These are phyloP conservation scores for Gallirallus australis DNA, from an alignment of 2,797 vertebrate species.

Conservation along the genomic window DNA sequence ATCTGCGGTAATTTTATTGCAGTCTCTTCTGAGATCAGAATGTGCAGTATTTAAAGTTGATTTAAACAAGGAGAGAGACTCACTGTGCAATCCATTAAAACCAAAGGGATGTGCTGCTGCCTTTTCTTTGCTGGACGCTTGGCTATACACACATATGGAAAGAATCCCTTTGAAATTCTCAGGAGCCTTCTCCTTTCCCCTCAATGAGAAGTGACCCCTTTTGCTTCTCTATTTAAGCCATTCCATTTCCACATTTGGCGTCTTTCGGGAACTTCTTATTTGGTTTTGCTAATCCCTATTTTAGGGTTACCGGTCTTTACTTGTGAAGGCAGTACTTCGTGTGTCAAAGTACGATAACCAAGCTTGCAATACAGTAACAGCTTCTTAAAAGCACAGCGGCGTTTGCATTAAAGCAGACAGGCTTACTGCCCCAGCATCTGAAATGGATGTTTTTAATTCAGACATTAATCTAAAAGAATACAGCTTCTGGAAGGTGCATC, in stretches of 20 bases:
- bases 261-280: neutral
- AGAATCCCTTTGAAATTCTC: neutral
- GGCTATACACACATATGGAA: fast-evolving
- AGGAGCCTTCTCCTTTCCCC: neutral
- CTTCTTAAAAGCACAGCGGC: neutral
- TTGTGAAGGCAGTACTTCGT: neutral
- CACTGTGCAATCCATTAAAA: neutral
- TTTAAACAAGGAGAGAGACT: neutral
- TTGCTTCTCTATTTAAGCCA: neutral
- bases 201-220: neutral
- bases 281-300: neutral
- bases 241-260: neutral
- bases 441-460: neutral
- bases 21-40: neutral
- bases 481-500: neutral
- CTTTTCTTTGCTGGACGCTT: neutral
- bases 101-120: neutral
- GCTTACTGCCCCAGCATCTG: neutral
- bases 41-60: neutral
- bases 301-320: neutral
- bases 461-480: neutral
- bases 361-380: neutral
- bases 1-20: neutral
- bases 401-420: neutral
- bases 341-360: neutral